Evolutionary conservation across 2,888 invertebrate genomes (phyloP).

Genomic region (Oscheius sp.): DNA sequence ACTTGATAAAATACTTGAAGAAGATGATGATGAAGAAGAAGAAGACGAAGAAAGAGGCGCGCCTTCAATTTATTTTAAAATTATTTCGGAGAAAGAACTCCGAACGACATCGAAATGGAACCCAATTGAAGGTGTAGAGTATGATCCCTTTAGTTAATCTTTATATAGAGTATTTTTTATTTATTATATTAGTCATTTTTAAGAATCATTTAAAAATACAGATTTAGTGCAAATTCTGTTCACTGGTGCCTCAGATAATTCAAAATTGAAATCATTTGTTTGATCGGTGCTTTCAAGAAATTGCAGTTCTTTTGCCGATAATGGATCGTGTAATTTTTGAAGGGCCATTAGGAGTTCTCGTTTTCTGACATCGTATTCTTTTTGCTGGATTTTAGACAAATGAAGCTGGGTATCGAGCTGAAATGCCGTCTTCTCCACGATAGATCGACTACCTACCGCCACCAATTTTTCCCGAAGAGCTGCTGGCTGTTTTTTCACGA

Average conservation of each 20-base stretch:
- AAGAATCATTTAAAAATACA: background rate
- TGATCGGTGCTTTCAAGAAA: constrained; percentile 38
- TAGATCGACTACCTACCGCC: constrained; percentile 35
- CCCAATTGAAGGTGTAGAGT: background rate
- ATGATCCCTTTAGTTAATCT: background rate
- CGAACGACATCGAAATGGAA: background rate
- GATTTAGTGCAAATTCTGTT: constrained; percentile 33
- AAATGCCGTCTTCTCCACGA: background rate
- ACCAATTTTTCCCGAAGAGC: constrained; percentile 79
- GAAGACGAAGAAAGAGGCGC: too few species aligned
- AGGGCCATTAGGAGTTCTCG: constrained; percentile 52
- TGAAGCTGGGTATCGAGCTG: constrained; percentile 21
- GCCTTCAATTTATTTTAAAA: background rate
- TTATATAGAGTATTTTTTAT: background rate
- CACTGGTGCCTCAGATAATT: constrained; percentile 38
- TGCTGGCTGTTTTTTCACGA: constrained; percentile 81
- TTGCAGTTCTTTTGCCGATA: constrained; percentile 44
- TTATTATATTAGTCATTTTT: background rate
- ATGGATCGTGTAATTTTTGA: constrained; percentile 42
- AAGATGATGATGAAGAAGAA: too few species aligned
- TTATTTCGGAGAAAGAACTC: background rate
- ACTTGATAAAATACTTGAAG: background rate
- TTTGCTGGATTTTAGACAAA: background rate
- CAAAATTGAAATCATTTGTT: constrained; percentile 34
- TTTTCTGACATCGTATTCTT: constrained; percentile 15